These are phyloP conservation scores for Sparidentex hasta DNA, from an alignment of 2,797 vertebrate genomes.

Conservation along the genomic window DNA sequence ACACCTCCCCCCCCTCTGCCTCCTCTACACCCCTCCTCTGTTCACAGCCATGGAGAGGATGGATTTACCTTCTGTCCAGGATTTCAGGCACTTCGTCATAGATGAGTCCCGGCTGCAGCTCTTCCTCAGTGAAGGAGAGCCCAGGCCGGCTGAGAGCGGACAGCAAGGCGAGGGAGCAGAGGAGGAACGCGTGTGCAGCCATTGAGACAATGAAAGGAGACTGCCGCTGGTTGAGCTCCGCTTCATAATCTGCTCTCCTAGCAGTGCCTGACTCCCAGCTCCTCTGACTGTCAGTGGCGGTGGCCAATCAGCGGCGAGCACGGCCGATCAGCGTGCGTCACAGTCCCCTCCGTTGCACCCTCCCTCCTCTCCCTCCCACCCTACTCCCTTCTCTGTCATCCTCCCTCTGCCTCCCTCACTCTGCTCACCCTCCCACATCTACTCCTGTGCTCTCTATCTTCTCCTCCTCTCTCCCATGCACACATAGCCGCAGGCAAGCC, in stretches of 20 bases:
- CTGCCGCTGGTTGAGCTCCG: slow-evolving; percentile 84
- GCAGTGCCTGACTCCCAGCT: slow-evolving; percentile 83
- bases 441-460: slow-evolving; percentile 66
- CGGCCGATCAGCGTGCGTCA: slow-evolving; percentile 84
- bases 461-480: slow-evolving; percentile 66
- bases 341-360: slow-evolving; percentile 69
- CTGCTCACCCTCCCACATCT: slow-evolving; percentile 74
- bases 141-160: slow-evolving; percentile 80
- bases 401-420: slow-evolving; percentile 71
- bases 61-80: slow-evolving; percentile 87
- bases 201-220: slow-evolving; percentile 88
- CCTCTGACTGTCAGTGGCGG: slow-evolving; percentile 72
- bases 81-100: slow-evolving; percentile 88
- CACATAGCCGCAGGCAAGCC: slow-evolving; percentile 81
- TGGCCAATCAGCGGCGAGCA: slow-evolving; percentile 79
- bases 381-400: slow-evolving; percentile 76
- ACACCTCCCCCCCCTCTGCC: background rate
- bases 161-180: slow-evolving; percentile 84
- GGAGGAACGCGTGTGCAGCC: slow-evolving; percentile 87
- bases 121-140: slow-evolving; percentile 81
- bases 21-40: slow-evolving; percentile 50
- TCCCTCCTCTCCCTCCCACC: slow-evolving; percentile 68
- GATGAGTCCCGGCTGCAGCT: slow-evolving; percentile 76
- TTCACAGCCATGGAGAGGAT: slow-evolving; percentile 57
- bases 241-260: slow-evolving; percentile 89